Base-by-base conservation (phyloP, 2,797 vertebrate genomes). In the Huso huso region DNA sequence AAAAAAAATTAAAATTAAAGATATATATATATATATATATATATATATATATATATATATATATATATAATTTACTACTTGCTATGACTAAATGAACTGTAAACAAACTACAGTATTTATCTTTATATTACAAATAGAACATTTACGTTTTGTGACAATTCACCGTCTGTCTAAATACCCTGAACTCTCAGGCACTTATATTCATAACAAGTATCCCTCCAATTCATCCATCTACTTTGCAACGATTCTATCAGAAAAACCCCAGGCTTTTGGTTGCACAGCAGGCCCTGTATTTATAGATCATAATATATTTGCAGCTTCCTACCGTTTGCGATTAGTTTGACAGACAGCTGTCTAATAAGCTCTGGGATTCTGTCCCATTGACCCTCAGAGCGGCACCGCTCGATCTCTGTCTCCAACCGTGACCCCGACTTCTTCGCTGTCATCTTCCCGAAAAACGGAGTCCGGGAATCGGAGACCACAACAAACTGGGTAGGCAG, bases 311-410 rank as follows among this genome's bases (percentile, higher is more conserved):
- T 55, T 55, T 55, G 53, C 9, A 4, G 8, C 64, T 72, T 76
- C 93, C 72, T 85, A 96, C 93, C 94, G 83, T 93, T 93, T 58
- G 93, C 94, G 78, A 97, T 95, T 55, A 95, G 89, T 81, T 97
- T 97, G 75, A 90, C 93, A 23, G 93, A 93, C 58, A 96, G 89
- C 87, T 98, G 95, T 64, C 92, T 91, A 50, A 95, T 91, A 10
- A 96, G 78, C 81, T 97, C 94, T 57, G 92, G 92, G 79, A 96
- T 93, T 82, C 92, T 92, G 74, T 97, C 95, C 95, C 95, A 97
- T 63, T 94, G 95, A 65, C 87, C 78, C 77, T 98, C 95, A 7
- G 93, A 94, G 51, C 95, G 94, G 77, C 94, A 95, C 65, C 95
- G 88, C 82, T 97, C 95, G 77, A 97, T 95, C 85, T 97, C 95